Evolutionary conservation across 2,113 vertebrate species (phyloP).

Genomic region (Astatotilapia flaviijosephi): DNA sequence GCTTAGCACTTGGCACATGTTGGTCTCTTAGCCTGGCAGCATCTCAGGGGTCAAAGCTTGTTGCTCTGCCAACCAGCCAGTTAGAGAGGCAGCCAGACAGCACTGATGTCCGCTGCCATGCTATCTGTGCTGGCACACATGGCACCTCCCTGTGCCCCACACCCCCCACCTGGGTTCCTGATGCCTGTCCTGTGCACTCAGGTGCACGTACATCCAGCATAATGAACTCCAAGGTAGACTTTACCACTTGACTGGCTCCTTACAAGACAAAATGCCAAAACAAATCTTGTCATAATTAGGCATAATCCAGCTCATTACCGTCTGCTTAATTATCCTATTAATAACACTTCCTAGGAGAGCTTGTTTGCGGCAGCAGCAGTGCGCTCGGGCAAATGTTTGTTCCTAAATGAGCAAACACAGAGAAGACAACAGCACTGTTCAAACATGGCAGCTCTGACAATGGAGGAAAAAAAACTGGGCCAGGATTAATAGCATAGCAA

Average conservation of each 20-base stretch:
- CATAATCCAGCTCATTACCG: conserved; percentile 97
- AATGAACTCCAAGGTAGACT: conserved; percentile 94
- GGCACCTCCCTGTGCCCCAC: background rate
- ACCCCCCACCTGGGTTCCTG: background rate
- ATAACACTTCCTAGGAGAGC: conserved; percentile 96
- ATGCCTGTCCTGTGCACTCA: conserved; percentile 78
- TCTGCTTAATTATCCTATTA: conserved; percentile 99
- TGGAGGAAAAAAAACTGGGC: conserved; percentile 59
- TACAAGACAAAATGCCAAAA: conserved; percentile 93
- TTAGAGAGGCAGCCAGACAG: conserved; percentile 18
- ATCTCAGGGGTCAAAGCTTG: conserved; percentile 33
- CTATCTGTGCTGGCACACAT: conserved; percentile 38
- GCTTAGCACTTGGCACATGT: conserved; percentile 15
- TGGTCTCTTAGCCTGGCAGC: conserved; percentile 6
- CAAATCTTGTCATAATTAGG: conserved; percentile 99
- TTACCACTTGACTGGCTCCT: conserved; percentile 86
- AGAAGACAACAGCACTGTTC: conserved; percentile 93
- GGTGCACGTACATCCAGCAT: conserved; percentile 82
- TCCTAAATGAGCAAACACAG: conserved; percentile 95
- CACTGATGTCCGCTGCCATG: conserved; percentile 7
- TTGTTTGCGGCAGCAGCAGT: conserved; percentile 81
- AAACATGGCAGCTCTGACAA: conserved; percentile 81
- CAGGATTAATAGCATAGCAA: conserved; percentile 65
- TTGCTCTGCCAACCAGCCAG: conserved; percentile 31
- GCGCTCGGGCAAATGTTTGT: conserved; percentile 92